Evolutionary conservation across 1,140 invertebrate genomes (phyloP).

Genomic region (Capitella teleta): DNA sequence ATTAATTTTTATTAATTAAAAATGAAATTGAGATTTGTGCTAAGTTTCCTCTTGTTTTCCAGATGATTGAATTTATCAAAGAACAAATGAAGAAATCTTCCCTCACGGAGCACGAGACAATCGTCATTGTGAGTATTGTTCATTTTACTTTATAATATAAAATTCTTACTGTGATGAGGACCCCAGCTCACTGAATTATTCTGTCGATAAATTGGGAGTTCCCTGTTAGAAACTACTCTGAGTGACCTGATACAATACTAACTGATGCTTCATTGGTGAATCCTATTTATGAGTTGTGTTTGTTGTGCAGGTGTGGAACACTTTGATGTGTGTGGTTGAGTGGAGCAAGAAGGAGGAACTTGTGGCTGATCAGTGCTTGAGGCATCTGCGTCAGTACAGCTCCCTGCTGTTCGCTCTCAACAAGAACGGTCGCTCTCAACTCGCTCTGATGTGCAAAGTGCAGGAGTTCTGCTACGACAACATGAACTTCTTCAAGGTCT

Average conservation of each 20-base stretch:
- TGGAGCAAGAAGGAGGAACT: constrained; percentile 98
- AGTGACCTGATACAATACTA: too few species aligned
- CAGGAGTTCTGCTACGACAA: constrained; percentile 97
- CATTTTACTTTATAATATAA: too few species aligned
- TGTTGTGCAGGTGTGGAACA: constrained; percentile 69
- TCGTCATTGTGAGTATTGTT: constrained; percentile 49
- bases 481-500: constrained; percentile 97
- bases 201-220: neutral
- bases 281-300: too few species aligned
- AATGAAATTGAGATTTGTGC: neutral
- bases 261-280: too few species aligned
- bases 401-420: constrained; percentile 75
- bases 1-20: too few species aligned
- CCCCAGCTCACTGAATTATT: neutral
- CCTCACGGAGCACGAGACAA: constrained; percentile 81
- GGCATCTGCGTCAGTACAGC: constrained; percentile 75
- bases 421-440: constrained; percentile 64
- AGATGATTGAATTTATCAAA: constrained; percentile 46
- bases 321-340: constrained; percentile 84
- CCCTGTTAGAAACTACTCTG: neutral
- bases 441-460: constrained; percentile 75
- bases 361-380: constrained; percentile 83
- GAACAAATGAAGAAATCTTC: constrained; percentile 69
- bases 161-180: neutral
- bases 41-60: too few species aligned